Evolutionary conservation across 2,888 invertebrate genomes (phyloP).

Genomic region (Andrena flavipes): DNA sequence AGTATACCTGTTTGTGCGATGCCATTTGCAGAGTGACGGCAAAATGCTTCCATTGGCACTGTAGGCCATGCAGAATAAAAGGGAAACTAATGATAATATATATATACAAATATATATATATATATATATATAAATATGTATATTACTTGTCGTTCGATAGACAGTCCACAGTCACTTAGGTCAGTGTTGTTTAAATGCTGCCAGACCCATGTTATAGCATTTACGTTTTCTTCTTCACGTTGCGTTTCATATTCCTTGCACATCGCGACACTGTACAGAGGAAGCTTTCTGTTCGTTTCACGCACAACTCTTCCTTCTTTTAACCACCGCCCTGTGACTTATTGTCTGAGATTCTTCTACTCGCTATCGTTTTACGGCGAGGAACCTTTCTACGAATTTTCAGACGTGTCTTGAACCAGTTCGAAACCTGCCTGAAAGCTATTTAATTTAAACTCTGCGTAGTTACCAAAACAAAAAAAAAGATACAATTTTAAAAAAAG

Average conservation of each 20-base stretch:
- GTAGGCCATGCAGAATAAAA: conserved; percentile 75
- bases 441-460: conserved; percentile 79
- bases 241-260: conserved; percentile 15
- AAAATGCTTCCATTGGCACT: conserved; percentile 80
- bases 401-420: conserved; percentile 10
- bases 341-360: conserved; percentile 5
- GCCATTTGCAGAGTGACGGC: conserved; percentile 71
- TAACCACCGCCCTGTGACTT: conserved; percentile 16
- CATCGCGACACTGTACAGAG: conserved; percentile 35
- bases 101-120: conserved; percentile 53
- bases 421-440: conserved; percentile 42
- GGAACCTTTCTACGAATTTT: conserved; percentile 7
- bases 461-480: conserved; percentile 83
- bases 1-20: conserved; percentile 64
- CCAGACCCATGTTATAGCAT: conserved; percentile 68
- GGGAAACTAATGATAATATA: conserved; percentile 70
- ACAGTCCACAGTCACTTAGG: conserved; percentile 71
- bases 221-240: conserved; percentile 57
- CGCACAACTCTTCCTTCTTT: conserved; percentile 45
- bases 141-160: conserved; percentile 75
- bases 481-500: conserved; percentile 72
- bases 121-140: conserved; percentile 72
- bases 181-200: conserved; percentile 68
- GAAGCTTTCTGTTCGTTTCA: conserved; percentile 44
- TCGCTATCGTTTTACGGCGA: conserved; percentile 6